Evolutionary conservation across 2,113 vertebrate genomes (phyloP).

Genomic region (Zosterops hypoxanthus): DNA sequence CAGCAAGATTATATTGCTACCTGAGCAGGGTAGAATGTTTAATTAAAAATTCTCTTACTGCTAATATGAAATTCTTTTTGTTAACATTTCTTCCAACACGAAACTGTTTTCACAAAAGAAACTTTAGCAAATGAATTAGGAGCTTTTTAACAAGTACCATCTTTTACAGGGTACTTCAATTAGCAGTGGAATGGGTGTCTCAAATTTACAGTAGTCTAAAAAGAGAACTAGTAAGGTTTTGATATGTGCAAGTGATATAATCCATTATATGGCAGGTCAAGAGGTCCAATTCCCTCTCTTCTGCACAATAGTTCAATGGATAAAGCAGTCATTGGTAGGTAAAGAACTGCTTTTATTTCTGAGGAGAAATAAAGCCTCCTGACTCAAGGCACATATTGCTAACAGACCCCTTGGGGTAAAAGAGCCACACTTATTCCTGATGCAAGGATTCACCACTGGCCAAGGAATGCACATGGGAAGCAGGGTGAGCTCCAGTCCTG

Average conservation of each 20-base stretch:
- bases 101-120: not conserved
- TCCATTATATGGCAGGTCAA: not conserved
- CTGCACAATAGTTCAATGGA: not conserved
- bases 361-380: not conserved
- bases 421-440: fast-evolving
- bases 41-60: not conserved
- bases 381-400: fast-evolving
- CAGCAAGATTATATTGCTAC: not conserved
- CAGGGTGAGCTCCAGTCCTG: not conserved
- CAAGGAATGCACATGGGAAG: not conserved
- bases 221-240: not conserved
- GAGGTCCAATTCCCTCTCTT: not conserved
- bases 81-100: not conserved
- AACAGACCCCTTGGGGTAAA: fast-evolving
- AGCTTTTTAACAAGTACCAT: not conserved
- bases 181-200: not conserved
- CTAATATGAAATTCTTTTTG: not conserved
- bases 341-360: not conserved
- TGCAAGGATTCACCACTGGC: fast-evolving
- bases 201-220: not conserved
- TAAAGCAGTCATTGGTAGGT: not conserved
- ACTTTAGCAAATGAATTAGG: not conserved
- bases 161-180: not conserved
- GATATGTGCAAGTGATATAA: not conserved
- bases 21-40: not conserved